Evolutionary conservation across 1,140 invertebrate species (phyloP), one percentile per base, ranked within the genome.

Genomic region (Monochamus saltuarius): DNA sequence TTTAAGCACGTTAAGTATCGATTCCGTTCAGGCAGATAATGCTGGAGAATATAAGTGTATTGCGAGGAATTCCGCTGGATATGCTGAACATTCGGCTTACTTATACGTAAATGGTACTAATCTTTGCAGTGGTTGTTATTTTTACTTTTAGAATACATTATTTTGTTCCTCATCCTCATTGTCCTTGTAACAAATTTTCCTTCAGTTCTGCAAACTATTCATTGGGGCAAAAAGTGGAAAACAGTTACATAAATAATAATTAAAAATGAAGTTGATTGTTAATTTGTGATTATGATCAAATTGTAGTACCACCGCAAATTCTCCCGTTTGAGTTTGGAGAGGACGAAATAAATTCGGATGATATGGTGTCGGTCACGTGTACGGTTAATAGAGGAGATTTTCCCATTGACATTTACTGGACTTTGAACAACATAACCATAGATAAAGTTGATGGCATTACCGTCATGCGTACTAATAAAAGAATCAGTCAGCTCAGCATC

Each of bases 331-430:
- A 85, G 72, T 85, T 88, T 73, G 88, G 87, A 66, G 88, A 90
- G 56, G 87, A 87, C 65, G 85, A 87, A 56, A 83, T 89, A 16
- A 89, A 90, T 78, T 87, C 86, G 72, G 89, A 89, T 61, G 88
- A 91, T 71, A 84, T 87, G 42, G 86, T 89, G 46, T 88, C 89
- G 46, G 83, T 89, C 34, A 86, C 83, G 66, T 93, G 90, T 77
- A 83, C 87, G 11, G 86, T 92, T 45, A 83, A 87, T 51, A 88
- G 87, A 70, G 90, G 90, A 36, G 90, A 91, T 75, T 77, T 85
- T 61, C 89, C 89, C 6, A 82, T 69, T 11, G 59, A 64, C 22
- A 69, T 69, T 19, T 43, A 47, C 0, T 72, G 70, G 70, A 82
- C 84, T 50, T 88, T 90, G 68, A 85, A 90, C 67, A 85, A 82